Evolutionary conservation across 2,113 vertebrate genomes (phyloP), one percentile per base, ranked within the genome.

Genomic region (Dasyornis broadbenti): DNA sequence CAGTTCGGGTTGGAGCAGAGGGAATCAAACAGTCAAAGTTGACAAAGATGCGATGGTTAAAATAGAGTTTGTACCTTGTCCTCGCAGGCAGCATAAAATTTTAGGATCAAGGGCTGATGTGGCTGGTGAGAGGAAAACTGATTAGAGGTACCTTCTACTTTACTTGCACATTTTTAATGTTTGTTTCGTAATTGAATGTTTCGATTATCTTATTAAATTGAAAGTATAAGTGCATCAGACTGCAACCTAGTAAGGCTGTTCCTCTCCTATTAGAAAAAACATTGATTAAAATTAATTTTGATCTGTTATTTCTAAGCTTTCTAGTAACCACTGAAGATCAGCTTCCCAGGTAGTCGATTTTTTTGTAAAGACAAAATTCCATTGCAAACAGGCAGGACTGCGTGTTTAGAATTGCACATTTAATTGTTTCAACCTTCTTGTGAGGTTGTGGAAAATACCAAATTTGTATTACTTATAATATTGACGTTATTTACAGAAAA

Each of bases 11-110:
- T 92, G 94, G 65, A 97, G 81, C 79, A 92, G 80, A 66, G 26
- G 23, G 80, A 84, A 95, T 90, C 54, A 84, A 90, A 70, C 71
- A 82, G 76, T 86, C 78, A 93, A 82, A 97, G 93, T 91, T 97
- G 78, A 93, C 85, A 86, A 87, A 94, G 73, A 73, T 86, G 33
- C 6, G 10, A 39, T 89, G 42, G 90, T 86, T 77, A 56, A 95
- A 90, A 83, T 50, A 69, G 66, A 61, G 56, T 70, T 11, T 37
- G 49, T 57, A 53, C 71, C 60, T 89, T 80, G 70, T 61, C 86
- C 64, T 89, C 19, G 2, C 30, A 37, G 87, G 50, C 37, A 79
- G 73, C 77, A 47, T 69, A 78, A 63, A 81, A 90, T 95, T 79
- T 77, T 92, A 68, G 73, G 71, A 90, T 65, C 35, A 35, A 82